phyloP scores from a whole-genome alignment of 2,797 vertebrate genomes.

The Anguilla anguilla region DNA sequence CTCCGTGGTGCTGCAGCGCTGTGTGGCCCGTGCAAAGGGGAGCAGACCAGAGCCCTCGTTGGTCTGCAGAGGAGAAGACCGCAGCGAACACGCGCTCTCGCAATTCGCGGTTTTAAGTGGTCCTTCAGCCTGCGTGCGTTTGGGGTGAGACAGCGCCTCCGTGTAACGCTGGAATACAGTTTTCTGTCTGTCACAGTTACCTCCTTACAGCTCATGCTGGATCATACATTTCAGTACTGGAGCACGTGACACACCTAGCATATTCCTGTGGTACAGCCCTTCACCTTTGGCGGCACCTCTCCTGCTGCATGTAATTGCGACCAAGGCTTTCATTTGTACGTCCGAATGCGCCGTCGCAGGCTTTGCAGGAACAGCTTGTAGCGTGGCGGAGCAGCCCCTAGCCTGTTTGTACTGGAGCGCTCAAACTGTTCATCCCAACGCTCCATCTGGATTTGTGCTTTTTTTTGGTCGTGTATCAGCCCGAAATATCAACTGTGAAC shows the following conservation, averaged over 20 bases:
- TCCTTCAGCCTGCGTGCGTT: not conserved
- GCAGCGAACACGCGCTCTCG: not conserved
- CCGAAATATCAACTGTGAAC: not conserved
- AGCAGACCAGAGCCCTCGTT: not conserved
- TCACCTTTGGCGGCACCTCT: not conserved
- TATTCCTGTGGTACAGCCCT: not conserved
- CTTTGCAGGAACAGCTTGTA: not conserved
- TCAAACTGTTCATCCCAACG: not conserved
- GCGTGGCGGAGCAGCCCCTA: not conserved
- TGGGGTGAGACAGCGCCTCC: not conserved
- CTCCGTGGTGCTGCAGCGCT: not conserved
- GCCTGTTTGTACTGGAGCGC: not conserved
- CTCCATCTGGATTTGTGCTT: not conserved
- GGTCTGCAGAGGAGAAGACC: not conserved
- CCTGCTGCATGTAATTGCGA: not conserved
- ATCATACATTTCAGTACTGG: not conserved
- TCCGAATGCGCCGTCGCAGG: not conserved
- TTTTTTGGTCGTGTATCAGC: not conserved
- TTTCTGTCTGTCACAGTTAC: not conserved
- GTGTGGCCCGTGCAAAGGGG: not conserved
- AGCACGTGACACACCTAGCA: not conserved
- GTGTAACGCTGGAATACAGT: not conserved
- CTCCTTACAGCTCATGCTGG: not conserved
- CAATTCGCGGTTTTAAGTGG: slow-evolving; percentile 13
- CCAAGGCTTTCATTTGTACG: not conserved